A percentile compares a stretch with the other conserved stretches of the same genome.
These are phyloP conservation scores for Drosophila jambulina DNA, from an alignment of 1,140 invertebrate species.

Conservation along the genomic window DNA sequence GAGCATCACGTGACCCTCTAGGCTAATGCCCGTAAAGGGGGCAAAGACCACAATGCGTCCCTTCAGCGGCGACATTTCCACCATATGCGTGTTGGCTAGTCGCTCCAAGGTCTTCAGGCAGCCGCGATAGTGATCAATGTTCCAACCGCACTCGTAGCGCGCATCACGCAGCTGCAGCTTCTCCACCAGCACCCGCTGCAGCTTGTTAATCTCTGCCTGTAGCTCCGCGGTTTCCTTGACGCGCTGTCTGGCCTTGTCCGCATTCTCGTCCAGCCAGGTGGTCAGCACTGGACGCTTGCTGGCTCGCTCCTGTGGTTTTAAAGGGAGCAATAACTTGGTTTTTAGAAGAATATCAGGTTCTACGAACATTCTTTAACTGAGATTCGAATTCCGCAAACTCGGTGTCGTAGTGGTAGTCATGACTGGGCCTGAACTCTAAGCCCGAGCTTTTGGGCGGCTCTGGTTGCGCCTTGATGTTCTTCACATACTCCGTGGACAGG, in stretches of 20 bases:
- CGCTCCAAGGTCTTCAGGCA: slow-evolving; percentile 92
- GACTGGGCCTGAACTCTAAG: slow-evolving; percentile 46
- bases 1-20: slow-evolving; percentile 94
- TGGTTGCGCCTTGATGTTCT: slow-evolving; percentile 87
- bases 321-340: background rate
- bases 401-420: slow-evolving; percentile 66
- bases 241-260: slow-evolving; percentile 87
- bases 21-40: slow-evolving; percentile 93
- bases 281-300: slow-evolving; percentile 55
- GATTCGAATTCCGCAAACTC: slow-evolving; percentile 72
- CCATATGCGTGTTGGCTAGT: slow-evolving; percentile 89
- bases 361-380: slow-evolving; percentile 53
- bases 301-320: slow-evolving; percentile 68
- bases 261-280: slow-evolving; percentile 89
- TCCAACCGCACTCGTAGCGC: slow-evolving; percentile 94
- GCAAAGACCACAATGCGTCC: slow-evolving; percentile 92
- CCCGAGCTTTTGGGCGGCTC: slow-evolving; percentile 28
- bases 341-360: too few relatives aligned
- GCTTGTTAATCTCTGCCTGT: slow-evolving; percentile 88
- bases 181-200: slow-evolving; percentile 87
- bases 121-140: slow-evolving; percentile 93
- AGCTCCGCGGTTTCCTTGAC: slow-evolving; percentile 88
- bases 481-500: slow-evolving; percentile 93
- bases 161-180: slow-evolving; percentile 88
- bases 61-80: slow-evolving; percentile 89